Percentiles rank a stretch among this genome's conserved stretches.
Evolutionary conservation across 2,888 invertebrate genomes (phyloP).

Genomic region (Himalopsyche anomala): DNA sequence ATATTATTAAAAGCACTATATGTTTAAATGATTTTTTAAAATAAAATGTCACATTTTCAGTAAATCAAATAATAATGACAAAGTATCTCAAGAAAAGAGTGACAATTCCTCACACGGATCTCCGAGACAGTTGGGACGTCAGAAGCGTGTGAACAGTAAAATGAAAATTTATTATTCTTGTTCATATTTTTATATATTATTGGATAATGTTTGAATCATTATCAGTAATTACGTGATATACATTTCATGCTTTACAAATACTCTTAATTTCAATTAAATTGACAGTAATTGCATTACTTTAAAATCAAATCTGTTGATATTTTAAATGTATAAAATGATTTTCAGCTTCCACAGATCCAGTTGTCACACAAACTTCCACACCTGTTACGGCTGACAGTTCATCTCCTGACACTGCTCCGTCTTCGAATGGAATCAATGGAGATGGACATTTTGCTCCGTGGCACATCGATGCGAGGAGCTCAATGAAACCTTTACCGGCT

Average conservation of each 20-base stretch:
- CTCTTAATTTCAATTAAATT: background rate
- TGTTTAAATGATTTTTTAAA: background rate
- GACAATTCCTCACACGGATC: constrained; percentile 57
- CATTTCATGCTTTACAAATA: no score
- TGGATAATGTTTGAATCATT: no score
- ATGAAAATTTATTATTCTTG: background rate
- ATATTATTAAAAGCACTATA: no score
- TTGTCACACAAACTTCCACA: constrained; percentile 55
- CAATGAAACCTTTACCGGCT: constrained; percentile 59
- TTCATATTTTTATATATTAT: no score
- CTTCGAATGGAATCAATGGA: constrained; percentile 72
- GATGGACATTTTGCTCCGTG: constrained; percentile 70
- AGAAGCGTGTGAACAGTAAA: constrained; percentile 53
- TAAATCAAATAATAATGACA: constrained; percentile 45
- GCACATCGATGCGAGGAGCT: constrained; percentile 66
- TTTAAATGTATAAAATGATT: constrained; percentile 17
- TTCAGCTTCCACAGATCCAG: constrained; percentile 43
- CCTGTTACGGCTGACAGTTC: constrained; percentile 74
- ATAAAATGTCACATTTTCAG: constrained; percentile 2
- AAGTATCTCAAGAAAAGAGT: constrained; percentile 45
- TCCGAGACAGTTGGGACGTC: constrained; percentile 57
- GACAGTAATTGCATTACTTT: background rate
- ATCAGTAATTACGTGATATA: no score
- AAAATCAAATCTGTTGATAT: background rate
- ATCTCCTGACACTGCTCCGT: constrained; percentile 75